phyloP scores from a whole-genome alignment of 2,797 vertebrate species.

The Loris lydekkerianus region DNA sequence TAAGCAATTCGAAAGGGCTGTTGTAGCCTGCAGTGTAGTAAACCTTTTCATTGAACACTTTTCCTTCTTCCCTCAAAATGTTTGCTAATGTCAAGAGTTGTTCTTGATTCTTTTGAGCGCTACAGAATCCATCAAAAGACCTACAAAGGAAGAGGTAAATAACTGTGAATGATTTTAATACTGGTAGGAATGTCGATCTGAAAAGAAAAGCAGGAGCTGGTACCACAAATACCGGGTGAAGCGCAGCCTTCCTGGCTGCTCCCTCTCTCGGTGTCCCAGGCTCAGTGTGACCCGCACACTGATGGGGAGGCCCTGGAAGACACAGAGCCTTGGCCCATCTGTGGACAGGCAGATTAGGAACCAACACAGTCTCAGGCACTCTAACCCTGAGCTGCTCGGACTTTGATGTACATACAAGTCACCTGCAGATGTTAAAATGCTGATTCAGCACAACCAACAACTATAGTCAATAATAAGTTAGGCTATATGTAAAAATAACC shows the following conservation, averaged over 20 bases:
- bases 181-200: background rate
- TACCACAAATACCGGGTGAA: accelerated
- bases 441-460: background rate
- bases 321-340: too few species aligned
- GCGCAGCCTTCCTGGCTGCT: accelerated
- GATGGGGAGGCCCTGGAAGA: background rate
- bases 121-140: constrained; percentile 90
- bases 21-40: constrained; percentile 92
- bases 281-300: accelerated
- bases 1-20: constrained; percentile 91
- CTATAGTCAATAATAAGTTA: background rate
- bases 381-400: background rate
- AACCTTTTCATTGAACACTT: constrained; percentile 88
- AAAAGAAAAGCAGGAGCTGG: background rate
- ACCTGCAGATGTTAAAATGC: background rate
- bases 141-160: constrained; percentile 81
- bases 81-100: constrained; percentile 90
- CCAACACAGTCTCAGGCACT: background rate
- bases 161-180: background rate
- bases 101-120: constrained; percentile 89
- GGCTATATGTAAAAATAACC: background rate
- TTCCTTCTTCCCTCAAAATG: constrained; percentile 90
- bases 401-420: accelerated
- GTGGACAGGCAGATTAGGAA: background rate
- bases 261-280: too few species aligned